Evolutionary conservation across 2,888 invertebrate species (phyloP).

Genomic region (Drosophila emarginata): DNA sequence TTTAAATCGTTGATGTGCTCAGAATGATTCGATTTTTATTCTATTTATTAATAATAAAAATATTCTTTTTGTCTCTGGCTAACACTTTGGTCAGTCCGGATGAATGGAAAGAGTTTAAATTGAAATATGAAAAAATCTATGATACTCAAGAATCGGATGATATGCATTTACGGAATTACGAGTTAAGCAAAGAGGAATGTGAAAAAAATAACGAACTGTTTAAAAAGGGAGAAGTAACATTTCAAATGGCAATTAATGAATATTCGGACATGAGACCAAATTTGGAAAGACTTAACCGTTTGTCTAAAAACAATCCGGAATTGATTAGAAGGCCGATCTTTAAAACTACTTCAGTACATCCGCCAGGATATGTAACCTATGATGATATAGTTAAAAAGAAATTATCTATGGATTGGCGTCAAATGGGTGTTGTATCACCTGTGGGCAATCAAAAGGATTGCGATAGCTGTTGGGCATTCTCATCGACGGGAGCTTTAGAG

Average conservation of each 20-base stretch:
- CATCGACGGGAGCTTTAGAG: conserved; percentile 22
- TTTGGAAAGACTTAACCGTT: background rate
- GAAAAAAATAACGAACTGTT: conserved; percentile 10
- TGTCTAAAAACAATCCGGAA: background rate
- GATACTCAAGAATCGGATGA: background rate
- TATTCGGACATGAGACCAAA: conserved; percentile 19
- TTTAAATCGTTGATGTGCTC: background rate
- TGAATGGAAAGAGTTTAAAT: conserved; percentile 10
- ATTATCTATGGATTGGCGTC: conserved; percentile 15
- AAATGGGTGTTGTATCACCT: background rate
- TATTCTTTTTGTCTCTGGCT: background rate
- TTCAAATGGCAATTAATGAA: conserved; percentile 22
- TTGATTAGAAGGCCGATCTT: too few relatives aligned
- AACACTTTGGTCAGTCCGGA: background rate
- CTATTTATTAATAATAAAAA: background rate
- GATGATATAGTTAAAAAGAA: background rate
- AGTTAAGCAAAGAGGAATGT: background rate
- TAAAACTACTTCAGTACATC: too few relatives aligned
- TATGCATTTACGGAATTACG: background rate
- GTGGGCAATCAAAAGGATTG: conserved; percentile 20
- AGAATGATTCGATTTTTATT: background rate
- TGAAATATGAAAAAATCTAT: background rate
- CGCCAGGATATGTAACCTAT: background rate
- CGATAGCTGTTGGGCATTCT: conserved; percentile 33
- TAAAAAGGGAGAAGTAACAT: background rate